phyloP scores from a whole-genome alignment of 2,797 vertebrate species.

The Balearica regulorum region DNA sequence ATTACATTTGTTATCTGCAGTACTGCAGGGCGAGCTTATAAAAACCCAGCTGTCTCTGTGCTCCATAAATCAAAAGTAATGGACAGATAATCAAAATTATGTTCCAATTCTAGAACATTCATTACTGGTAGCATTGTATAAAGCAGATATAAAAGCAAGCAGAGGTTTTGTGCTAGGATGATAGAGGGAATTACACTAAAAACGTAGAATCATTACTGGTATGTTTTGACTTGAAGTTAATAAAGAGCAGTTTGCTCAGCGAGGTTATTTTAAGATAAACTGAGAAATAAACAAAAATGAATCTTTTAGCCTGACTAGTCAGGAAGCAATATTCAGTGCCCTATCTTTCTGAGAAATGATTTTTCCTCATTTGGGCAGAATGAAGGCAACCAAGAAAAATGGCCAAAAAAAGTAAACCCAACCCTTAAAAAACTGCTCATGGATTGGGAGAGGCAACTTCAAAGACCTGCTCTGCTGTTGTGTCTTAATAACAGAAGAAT shows the following conservation, averaged over 20 bases:
- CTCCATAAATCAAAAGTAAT: slow-evolving; percentile 68
- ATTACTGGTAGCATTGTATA: slow-evolving; percentile 49
- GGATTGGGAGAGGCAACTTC: slow-evolving; percentile 19
- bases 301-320: neutral
- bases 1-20: slow-evolving; percentile 65
- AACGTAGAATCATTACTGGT: neutral
- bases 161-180: slow-evolving; percentile 10
- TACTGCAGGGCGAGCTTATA: slow-evolving; percentile 55
- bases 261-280: slow-evolving; percentile 35
- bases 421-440: neutral
- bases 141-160: slow-evolving; percentile 41
- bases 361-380: neutral
- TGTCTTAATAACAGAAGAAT: slow-evolving; percentile 9
- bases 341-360: neutral
- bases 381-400: neutral
- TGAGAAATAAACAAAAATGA: slow-evolving; percentile 17
- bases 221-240: slow-evolving; percentile 40
- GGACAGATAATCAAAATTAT: slow-evolving; percentile 66
- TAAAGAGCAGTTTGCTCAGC: neutral
- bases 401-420: neutral
- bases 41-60: slow-evolving; percentile 60
- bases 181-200: slow-evolving; percentile 47
- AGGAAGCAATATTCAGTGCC: neutral
- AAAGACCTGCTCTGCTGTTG: neutral
- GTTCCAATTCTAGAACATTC: slow-evolving; percentile 61